These are phyloP conservation scores for Ostrea edulis DNA, from an alignment of 1,140 invertebrate genomes.

Conservation along the genomic window DNA sequence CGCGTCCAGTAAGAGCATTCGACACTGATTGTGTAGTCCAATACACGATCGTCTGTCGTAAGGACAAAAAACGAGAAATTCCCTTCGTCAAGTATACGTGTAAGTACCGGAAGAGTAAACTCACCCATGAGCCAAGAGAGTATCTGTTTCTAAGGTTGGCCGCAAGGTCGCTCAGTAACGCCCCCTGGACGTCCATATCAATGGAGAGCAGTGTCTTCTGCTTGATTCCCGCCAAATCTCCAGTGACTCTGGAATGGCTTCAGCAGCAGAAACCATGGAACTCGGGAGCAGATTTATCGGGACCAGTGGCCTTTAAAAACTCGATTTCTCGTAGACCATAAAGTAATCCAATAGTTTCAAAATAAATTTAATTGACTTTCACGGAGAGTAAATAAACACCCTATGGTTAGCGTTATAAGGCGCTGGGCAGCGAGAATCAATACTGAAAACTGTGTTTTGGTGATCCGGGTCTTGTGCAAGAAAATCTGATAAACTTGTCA, in stretches of 20 bases:
- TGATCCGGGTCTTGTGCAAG: constrained; percentile 17
- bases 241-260: neutral
- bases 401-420: neutral
- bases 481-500: constrained; percentile 30
- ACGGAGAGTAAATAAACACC: constrained; percentile 4
- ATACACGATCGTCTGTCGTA: neutral
- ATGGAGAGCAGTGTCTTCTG: neutral
- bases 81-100: neutral
- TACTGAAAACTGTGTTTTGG: neutral
- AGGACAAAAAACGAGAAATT: neutral
- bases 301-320: neutral
- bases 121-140: constrained; percentile 42
- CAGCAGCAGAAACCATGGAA: constrained; percentile 7
- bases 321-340: neutral
- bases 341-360: constrained; percentile 29
- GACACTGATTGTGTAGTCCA: neutral
- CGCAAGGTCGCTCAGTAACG: constrained; percentile 39
- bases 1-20: neutral
- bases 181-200: constrained; percentile 43
- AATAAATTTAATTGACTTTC: constrained; percentile 38
- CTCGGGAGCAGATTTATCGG: neutral
- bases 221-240: neutral
- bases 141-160: constrained; percentile 35
- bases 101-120: neutral
- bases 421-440: constrained; percentile 25